phyloP scores from a whole-genome alignment of 2,888 invertebrate genomes.

The Nymphalis polychloros region DNA sequence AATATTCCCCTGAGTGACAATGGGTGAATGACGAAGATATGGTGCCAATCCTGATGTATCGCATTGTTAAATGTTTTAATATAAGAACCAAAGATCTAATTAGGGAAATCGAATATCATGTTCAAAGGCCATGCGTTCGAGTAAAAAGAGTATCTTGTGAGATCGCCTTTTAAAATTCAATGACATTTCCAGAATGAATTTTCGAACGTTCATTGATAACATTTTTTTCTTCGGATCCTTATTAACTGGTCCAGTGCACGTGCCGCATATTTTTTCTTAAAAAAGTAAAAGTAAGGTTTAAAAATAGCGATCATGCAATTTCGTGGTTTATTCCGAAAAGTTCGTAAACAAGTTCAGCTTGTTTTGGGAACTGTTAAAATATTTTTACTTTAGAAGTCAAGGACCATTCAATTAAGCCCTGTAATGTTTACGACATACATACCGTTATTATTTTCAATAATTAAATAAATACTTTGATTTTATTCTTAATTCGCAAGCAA shows the following conservation, averaged over 20 bases:
- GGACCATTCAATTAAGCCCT: not conserved
- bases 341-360: not conserved
- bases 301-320: not conserved
- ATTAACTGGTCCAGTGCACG: constrained; percentile 30
- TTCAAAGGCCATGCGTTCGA: constrained; percentile 22
- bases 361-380: constrained; percentile 6
- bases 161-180: constrained; percentile 33
- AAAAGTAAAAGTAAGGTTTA: constrained; percentile 9
- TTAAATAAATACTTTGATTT: constrained; percentile 8
- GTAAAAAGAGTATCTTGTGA: constrained; percentile 25
- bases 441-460: constrained; percentile 5
- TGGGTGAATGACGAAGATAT: constrained; percentile 36
- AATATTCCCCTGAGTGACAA: constrained; percentile 40
- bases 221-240: constrained; percentile 20
- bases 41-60: constrained; percentile 34
- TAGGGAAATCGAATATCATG: constrained; percentile 49
- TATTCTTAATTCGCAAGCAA: constrained; percentile 6
- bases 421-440: not conserved
- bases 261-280: constrained; percentile 18
- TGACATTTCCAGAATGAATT: constrained; percentile 30
- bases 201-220: constrained; percentile 20
- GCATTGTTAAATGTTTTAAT: constrained; percentile 42
- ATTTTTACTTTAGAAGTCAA: constrained; percentile 6
- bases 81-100: constrained; percentile 49
- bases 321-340: constrained; percentile 2